Base-by-base conservation (phyloP, 1,140 invertebrate species). In the Contarinia nasturtii region DNA sequence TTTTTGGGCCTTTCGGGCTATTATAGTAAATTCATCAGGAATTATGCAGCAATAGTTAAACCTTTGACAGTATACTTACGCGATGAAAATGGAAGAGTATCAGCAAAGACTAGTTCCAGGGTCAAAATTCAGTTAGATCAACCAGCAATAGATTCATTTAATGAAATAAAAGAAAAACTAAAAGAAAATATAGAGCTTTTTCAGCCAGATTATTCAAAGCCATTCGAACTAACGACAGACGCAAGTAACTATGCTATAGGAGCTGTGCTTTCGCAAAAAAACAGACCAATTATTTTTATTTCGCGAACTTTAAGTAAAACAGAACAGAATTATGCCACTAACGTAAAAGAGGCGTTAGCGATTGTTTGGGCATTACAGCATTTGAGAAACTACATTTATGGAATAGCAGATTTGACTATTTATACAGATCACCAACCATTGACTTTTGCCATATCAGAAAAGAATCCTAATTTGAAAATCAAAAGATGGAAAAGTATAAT, bases 351-450 rank as follows among this genome's bases (percentile, higher is more conserved):
- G 63, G 54, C 68, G 33, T 50, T 75, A 15, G 69, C 67, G 1
- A 61, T 74, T 8, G 54, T 74, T 1, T 69, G 61, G 60, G 61
- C 60, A 5, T 55, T 65, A 2, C 60, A 69, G 48, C 53, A 68
- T 37, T 72, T 69, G 50, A 34, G 62, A 50, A 58, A 58, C 12
- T 75, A 68, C 52, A 46, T 74, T 7, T 63, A 58, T 50, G 64
- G 63, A 33, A 58, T 27, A 27, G 27, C 47, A 48, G 55, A 63
- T 44, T 73, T 75, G 48, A 57, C 41, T 18, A 62, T 71, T 1
- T 40, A 60, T 17, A 72, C 69, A 0, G 70, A 75, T 50, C 70
- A 73, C 48, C 60, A 60, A 53, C 63, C 66, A 2, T 54, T 73
- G 33, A 53, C 48, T 27, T 73, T 64, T 60, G 49, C 71, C 3